phyloP scores from a whole-genome alignment of 2,113 vertebrate genomes.

The Osmerus eperlanus region DNA sequence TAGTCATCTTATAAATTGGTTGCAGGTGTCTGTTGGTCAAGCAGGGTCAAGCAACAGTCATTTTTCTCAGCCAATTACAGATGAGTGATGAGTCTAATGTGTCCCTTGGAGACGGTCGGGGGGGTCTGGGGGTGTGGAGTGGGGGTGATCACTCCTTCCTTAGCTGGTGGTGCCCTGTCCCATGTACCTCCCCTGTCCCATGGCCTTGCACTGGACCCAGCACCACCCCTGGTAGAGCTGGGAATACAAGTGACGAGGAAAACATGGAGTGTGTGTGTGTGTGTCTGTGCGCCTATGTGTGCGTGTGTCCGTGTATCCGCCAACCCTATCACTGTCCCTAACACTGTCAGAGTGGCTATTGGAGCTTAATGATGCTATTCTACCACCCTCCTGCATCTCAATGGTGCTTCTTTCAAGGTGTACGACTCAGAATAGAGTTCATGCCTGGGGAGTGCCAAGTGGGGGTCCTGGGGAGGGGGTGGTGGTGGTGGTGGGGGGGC shows the following conservation, averaged over 20 bases:
- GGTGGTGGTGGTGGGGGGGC: too few species aligned
- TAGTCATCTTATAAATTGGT: constrained; percentile 37
- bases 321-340: constrained; percentile 23
- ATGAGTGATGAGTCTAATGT: constrained; percentile 5
- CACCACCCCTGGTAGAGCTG: constrained; percentile 9
- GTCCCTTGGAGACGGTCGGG: constrained; percentile 16
- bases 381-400: constrained; percentile 41
- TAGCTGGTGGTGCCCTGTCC: constrained; percentile 19
- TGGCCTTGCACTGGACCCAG: background rate
- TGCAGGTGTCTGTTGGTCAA: constrained; percentile 41
- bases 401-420: constrained; percentile 49
- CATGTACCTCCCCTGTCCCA: constrained; percentile 1
- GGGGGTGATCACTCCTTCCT: constrained; percentile 30
- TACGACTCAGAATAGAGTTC: constrained; percentile 52
- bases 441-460: constrained; percentile 37
- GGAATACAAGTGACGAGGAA: background rate
- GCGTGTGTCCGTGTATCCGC: constrained; percentile 18
- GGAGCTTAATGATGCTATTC: constrained; percentile 59
- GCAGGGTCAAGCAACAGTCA: constrained; percentile 36
- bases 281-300: too few species aligned
- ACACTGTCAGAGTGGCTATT: constrained; percentile 50
- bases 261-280: constrained; percentile 12
- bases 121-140: constrained; percentile 7
- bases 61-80: constrained; percentile 40
- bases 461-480: background rate